These are phyloP conservation scores for Gallinago jamesoni DNA, from an alignment of 2,113 vertebrate genomes.

Conservation along the genomic window DNA sequence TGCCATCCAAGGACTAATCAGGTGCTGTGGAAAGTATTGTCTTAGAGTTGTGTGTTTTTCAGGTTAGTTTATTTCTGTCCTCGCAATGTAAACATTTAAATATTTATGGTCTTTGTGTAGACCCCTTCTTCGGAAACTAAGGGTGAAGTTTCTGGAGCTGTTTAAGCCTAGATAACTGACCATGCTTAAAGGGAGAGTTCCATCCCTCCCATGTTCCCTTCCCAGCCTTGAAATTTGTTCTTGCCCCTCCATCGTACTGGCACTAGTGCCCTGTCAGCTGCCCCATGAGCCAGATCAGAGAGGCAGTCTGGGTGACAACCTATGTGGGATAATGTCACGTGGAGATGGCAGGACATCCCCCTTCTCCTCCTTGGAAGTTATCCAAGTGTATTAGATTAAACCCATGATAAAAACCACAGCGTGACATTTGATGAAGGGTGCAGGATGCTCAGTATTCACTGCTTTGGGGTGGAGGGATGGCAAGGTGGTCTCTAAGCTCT, in stretches of 20 bases:
- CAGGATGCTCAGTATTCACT: not conserved
- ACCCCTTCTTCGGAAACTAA: not conserved
- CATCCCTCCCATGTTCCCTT: not conserved
- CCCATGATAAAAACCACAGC: not conserved
- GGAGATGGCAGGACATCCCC: not conserved
- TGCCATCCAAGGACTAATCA: not conserved
- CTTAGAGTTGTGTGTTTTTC: not conserved
- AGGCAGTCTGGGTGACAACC: not conserved
- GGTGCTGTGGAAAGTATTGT: not conserved
- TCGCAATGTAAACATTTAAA: not conserved
- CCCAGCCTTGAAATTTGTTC: not conserved
- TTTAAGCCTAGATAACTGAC: not conserved
- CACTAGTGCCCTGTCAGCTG: not conserved
- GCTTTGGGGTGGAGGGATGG: not conserved
- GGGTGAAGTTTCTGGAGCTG: not conserved
- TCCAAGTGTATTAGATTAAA: not conserved
- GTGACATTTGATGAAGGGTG: not conserved
- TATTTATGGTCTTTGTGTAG: not conserved
- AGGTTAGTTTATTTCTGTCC: not conserved
- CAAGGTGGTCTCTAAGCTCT: not conserved
- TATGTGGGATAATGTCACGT: not conserved
- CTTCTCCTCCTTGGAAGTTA: not conserved
- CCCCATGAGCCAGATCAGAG: not conserved
- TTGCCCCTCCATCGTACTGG: not conserved
- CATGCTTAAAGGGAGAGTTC: not conserved